Evolutionary conservation across 2,113 vertebrate genomes (phyloP).

Genomic region (Grantiella picta): DNA sequence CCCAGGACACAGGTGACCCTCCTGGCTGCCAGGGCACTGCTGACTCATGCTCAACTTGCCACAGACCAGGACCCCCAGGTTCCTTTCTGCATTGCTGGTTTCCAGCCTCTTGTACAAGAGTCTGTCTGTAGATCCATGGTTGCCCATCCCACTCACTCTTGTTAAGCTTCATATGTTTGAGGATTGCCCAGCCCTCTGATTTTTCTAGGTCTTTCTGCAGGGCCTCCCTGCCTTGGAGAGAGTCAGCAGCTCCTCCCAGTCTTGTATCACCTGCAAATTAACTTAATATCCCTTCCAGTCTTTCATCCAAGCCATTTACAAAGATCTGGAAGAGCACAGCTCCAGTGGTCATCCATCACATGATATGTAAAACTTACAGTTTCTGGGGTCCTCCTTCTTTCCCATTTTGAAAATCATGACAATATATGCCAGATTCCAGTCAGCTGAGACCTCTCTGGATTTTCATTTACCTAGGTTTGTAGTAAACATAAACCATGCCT

Average conservation of each 20-base stretch:
- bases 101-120: neutral
- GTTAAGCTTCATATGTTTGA: neutral
- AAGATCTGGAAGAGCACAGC: neutral
- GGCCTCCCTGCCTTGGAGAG: neutral
- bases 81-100: neutral
- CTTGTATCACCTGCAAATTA: neutral
- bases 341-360: neutral
- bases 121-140: neutral
- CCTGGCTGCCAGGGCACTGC: neutral
- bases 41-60: rapidly evolving
- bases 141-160: neutral
- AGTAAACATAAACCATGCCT: neutral
- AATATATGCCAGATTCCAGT: neutral
- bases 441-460: neutral
- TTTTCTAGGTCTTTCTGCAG: neutral
- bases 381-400: neutral
- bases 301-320: rapidly evolving
- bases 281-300: neutral
- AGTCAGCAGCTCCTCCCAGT: neutral
- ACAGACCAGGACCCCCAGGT: rapidly evolving
- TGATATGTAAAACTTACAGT: neutral
- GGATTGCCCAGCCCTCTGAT: neutral
- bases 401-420: neutral
- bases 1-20: rapidly evolving
- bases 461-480: neutral